Evolutionary conservation across 2,888 invertebrate species (phyloP).

Genomic region (Netelia inedita): DNA sequence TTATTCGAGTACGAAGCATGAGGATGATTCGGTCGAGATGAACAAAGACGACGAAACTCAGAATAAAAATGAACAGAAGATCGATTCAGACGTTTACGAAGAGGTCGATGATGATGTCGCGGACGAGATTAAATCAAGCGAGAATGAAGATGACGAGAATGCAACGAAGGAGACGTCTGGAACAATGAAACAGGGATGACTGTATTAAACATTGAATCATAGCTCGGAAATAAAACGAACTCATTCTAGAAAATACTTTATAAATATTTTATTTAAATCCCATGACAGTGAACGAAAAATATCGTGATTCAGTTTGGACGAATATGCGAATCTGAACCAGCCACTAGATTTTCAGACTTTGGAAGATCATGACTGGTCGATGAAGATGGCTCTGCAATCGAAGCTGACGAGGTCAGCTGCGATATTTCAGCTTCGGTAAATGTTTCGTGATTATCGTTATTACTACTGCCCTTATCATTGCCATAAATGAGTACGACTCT

Average conservation of each 20-base stretch:
- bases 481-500: constrained; percentile 17
- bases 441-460: background rate
- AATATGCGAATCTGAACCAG: background rate
- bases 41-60: background rate
- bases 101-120: background rate
- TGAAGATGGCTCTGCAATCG: constrained; percentile 30
- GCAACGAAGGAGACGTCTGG: background rate
- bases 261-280: background rate
- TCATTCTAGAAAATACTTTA: background rate
- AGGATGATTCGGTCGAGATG: background rate
- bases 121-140: background rate
- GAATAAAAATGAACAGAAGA: background rate
- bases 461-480: background rate
- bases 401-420: constrained; percentile 5
- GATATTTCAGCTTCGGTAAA: constrained; percentile 34
- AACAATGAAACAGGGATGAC: background rate
- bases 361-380: constrained; percentile 32
- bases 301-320: background rate
- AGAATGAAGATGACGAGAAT: background rate
- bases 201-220: background rate
- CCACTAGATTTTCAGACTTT: background rate
- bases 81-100: background rate
- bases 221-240: background rate
- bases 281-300: background rate
- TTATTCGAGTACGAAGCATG: background rate